Conservation (phyloP, 2,888 invertebrate genomes). For the Phasia obesa region DNA sequence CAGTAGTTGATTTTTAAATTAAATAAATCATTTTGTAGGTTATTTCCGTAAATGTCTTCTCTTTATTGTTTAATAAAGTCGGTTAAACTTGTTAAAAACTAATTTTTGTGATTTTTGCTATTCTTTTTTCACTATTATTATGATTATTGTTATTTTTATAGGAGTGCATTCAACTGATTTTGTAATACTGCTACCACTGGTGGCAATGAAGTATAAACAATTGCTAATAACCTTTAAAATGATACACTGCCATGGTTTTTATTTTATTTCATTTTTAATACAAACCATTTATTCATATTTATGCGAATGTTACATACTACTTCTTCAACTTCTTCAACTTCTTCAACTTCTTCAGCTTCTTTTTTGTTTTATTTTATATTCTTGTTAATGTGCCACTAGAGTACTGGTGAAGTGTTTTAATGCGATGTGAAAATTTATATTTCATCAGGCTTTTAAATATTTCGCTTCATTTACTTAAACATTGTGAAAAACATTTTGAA, state of each 20-base stretch:
- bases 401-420: constrained; percentile 21
- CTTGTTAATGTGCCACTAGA: constrained; percentile 43
- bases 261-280: constrained; percentile 43
- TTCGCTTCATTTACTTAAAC: too few species aligned
- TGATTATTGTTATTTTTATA: constrained; percentile 31
- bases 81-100: constrained; percentile 59
- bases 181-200: constrained; percentile 50
- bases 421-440: constrained; percentile 1
- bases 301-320: constrained; percentile 6
- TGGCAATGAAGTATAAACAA: constrained; percentile 64
- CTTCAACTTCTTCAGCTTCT: constrained; percentile 7
- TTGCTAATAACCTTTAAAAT: constrained; percentile 54
- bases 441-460: constrained; percentile 16
- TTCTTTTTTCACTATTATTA: constrained; percentile 31
- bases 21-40: constrained; percentile 55
- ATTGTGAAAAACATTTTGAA: too few species aligned
- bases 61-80: constrained; percentile 48
- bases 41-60: constrained; percentile 64
- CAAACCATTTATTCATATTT: neutral
- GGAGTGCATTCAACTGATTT: constrained; percentile 64
- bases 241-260: constrained; percentile 65
- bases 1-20: neutral
- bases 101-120: constrained; percentile 9
- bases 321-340: constrained; percentile 9
- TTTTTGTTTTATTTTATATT: constrained; percentile 19